Base-by-base conservation (phyloP, 1,140 invertebrate species). In the Helicoverpa zea region DNA sequence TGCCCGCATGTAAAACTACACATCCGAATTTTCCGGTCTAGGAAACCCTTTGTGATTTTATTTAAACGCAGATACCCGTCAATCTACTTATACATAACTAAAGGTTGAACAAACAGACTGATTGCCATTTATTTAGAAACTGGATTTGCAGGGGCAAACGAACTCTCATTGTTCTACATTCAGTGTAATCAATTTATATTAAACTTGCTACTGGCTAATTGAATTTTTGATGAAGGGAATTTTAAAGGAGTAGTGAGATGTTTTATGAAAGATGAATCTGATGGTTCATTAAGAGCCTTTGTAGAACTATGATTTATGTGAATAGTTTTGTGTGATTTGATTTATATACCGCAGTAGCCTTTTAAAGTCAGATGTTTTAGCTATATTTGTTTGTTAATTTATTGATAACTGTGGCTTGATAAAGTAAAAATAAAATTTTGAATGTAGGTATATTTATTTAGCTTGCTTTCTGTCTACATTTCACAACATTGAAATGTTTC, bases 21-120 rank as follows among this genome's bases (percentile, higher is more conserved):
- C 73, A 85, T 82, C 56, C 79, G 80, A 88, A 88, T 90, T 90
- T 90, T 87, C 85, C 89, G 81, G 85, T 90, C 86, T 88, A 70
- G 78, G 58, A 59, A 79, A 64, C 85, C 82, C 84, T 90, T 90
- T 90, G 84, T 87, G 81, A 86, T 84, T 79, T 83, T 82, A 84
- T 83, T 83, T 75, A 66, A 63, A 77, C 56, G 56, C 49, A 58
- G 64, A 68, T 72, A 72, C 58, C 13, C 68, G 23, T 72, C 47
- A 70, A 80, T 56, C 70, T 79, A 75, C 68, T 82, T 81, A 73
- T 43, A 43, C 35, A 43, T 81, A 64, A 73, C n/a, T 63, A 76
- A 81, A 64, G 49, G 66, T 73, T 18, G n/a, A 64, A 74, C 72
- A 81, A 78, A 81, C 64, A 78, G 16, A 30, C 64, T 79, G 74